Evolutionary conservation across 2,113 vertebrate genomes (phyloP).

Genomic region (Notechis scutatus): DNA sequence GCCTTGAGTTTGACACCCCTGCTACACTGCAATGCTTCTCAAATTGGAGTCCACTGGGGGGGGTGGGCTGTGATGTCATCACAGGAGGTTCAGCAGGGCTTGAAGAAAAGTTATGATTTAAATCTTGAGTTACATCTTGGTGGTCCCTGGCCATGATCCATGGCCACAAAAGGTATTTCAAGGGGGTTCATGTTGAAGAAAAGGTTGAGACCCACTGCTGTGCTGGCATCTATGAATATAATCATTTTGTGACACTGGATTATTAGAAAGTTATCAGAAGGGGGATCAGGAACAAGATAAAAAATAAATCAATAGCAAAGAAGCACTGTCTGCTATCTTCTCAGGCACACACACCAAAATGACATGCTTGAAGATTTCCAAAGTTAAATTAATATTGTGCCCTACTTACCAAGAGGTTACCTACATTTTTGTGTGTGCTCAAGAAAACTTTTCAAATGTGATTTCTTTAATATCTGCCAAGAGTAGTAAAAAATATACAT

Average conservation of each 20-base stretch:
- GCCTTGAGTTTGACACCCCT: no score
- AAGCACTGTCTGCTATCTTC: neutral
- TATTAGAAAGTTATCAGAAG: neutral
- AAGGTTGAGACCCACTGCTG: no score
- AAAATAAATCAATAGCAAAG: neutral
- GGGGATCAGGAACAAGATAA: neutral
- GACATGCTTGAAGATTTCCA: neutral
- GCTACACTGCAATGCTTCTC: no score
- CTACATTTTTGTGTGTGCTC: neutral
- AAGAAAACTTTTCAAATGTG: neutral
- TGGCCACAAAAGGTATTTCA: no score
- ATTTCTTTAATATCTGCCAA: neutral
- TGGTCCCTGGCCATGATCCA: no score
- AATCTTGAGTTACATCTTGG: no score
- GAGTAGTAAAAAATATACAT: neutral
- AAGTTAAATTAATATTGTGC: neutral
- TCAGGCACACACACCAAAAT: neutral
- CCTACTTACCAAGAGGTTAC: neutral
- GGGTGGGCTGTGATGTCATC: no score
- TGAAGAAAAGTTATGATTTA: no score
- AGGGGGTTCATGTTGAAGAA: no score
- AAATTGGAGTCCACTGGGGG: no score
- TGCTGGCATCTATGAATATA: neutral
- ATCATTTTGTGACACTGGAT: neutral
- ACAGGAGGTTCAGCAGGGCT: no score